Base-by-base conservation (phyloP, 2,888 invertebrate genomes). In the Metopia argyrocephala region DNA sequence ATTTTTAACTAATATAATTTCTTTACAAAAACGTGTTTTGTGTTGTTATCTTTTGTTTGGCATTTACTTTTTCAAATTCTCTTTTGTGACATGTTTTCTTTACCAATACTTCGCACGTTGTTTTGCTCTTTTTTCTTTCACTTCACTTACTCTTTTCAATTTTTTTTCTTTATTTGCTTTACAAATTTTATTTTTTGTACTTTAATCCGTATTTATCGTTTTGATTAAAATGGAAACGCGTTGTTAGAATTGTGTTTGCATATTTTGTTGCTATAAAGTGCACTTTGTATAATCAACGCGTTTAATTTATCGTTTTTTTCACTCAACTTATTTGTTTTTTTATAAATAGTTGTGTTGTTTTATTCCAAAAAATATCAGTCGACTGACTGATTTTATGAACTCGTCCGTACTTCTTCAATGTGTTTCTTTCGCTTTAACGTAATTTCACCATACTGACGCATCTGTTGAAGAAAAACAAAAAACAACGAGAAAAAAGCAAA, bases 361-460 rank as follows among this genome's bases (percentile, higher is more conserved):
- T 38, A 38, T 83, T 83, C 73, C 82, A 76, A 84, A 82, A 83
- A 80, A 73, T 83, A 66, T 75, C 56, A 74, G 54, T 76, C 76
- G 83, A 84, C 83, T 84, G 82, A 83, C 83, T 84, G 82, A 83
- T 50, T 74, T 65, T 38, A 62, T 65, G 59, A 68, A 78, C 23
- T 78, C 66, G 52, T 75, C 79, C 57, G 64, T 54, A 48, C 50
- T 59, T 59, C 31, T 57, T 52, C 59, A 65, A 31, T 70, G 70
- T 70, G 61, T 70, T 73, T 73, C 65, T 70, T 74, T 62, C 46
- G 38, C n/a, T 15, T 59, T 20, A 28, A 45, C 23, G 15, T 31
- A 28, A 66, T 64, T 76, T 70, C 76, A 71, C 82, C 70, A 57
- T 66, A 59, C 65, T 73, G 71, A 78, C 71, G 76, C 56, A 76